phyloP scores from a whole-genome alignment of 1,140 invertebrate species.

The Goniozus legneri region DNA sequence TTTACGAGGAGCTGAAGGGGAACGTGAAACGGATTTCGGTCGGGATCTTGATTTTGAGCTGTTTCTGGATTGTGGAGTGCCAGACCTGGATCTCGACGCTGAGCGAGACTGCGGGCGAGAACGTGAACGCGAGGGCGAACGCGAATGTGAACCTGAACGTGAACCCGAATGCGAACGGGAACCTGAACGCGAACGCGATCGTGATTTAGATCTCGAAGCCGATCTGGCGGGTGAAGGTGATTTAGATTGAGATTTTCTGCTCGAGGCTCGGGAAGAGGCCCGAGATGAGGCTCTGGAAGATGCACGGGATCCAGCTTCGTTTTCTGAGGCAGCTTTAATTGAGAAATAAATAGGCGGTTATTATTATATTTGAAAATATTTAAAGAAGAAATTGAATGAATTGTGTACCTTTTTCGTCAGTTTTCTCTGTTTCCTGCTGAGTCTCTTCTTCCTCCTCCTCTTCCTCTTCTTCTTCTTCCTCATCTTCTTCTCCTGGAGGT shows the following conservation, averaged over 20 bases:
- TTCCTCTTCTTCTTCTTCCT: slow-evolving; percentile 58
- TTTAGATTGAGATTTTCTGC: slow-evolving; percentile 37
- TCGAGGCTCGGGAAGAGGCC: slow-evolving; percentile 35
- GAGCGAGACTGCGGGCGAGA: slow-evolving; percentile 36
- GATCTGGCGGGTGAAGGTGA: slow-evolving; percentile 36
- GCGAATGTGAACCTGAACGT: slow-evolving; percentile 35
- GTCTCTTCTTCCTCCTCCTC: slow-evolving; percentile 41
- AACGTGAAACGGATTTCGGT: slow-evolving; percentile 35
- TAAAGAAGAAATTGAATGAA: background rate
- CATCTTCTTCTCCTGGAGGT: slow-evolving; percentile 78
- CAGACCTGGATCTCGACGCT: slow-evolving; percentile 32
- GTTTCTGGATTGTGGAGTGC: slow-evolving; percentile 25
- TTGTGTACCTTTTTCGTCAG: slow-evolving; percentile 35
- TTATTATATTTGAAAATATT: background rate
- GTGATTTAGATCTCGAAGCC: slow-evolving; percentile 37
- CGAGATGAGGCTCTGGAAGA: slow-evolving; percentile 34
- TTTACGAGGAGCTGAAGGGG: too few species aligned
- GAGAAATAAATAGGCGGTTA: too few species aligned
- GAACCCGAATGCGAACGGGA: slow-evolving; percentile 23
- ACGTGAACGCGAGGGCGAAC: slow-evolving; percentile 30
- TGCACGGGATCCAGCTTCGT: slow-evolving; percentile 33
- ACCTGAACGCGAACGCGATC: slow-evolving; percentile 30
- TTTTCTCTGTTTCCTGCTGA: slow-evolving; percentile 38
- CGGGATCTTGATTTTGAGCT: slow-evolving; percentile 33
- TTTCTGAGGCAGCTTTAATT: slow-evolving; percentile 32